These are phyloP conservation scores for Eupeodes latifasciatus DNA, from an alignment of 2,888 invertebrate genomes.

Conservation along the genomic window DNA sequence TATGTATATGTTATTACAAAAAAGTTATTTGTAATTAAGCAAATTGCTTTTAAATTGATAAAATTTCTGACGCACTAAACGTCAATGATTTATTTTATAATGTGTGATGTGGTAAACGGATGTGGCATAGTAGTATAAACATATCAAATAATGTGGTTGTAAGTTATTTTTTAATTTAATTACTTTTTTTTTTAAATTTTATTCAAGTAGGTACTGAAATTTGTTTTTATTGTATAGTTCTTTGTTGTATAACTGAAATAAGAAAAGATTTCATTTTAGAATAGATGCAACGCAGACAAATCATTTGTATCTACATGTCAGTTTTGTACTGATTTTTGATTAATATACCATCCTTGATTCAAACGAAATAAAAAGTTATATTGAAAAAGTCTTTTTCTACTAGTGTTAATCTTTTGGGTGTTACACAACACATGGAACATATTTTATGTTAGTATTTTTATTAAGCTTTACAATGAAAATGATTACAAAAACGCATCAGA, in stretches of 20 bases:
- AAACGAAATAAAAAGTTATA: too few species aligned
- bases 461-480: too few species aligned
- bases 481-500: too few species aligned
- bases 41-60: conserved; percentile 63
- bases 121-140: background rate
- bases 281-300: too few species aligned
- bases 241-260: background rate
- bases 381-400: too few species aligned
- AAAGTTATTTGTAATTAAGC: conserved; percentile 47
- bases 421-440: too few species aligned
- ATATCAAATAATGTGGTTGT: background rate
- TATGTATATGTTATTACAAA: conserved; percentile 16
- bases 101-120: background rate
- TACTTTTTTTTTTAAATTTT: background rate
- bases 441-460: too few species aligned
- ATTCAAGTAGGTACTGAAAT: background rate
- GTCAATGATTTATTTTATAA: background rate
- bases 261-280: background rate
- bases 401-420: too few species aligned
- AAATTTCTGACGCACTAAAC: conserved; percentile 33
- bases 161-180: background rate
- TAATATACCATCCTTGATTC: too few species aligned
- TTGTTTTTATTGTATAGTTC: background rate
- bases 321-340: too few species aligned
- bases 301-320: too few species aligned